A percentile compares a stretch with the other conserved stretches of the same genome.
phyloP scores from a whole-genome alignment of 1,140 invertebrate genomes.

The Holcopasites calliopsidis region DNA sequence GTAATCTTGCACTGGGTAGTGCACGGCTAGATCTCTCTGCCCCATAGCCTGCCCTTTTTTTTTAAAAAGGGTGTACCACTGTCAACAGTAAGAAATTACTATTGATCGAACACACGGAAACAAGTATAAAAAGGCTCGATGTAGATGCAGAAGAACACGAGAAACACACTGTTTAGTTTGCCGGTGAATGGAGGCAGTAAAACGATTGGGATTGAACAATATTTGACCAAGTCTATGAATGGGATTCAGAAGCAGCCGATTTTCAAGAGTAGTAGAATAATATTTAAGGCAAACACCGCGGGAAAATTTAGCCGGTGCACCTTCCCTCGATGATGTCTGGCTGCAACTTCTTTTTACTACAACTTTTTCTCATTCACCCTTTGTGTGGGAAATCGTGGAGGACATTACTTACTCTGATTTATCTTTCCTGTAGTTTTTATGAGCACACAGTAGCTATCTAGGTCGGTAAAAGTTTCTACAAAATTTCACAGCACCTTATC shows the following conservation, averaged over 20 bases:
- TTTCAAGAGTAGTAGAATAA: constrained; percentile 64
- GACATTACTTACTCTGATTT: constrained; percentile 21
- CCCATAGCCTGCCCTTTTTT: constrained; percentile 6
- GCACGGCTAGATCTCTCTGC: constrained; percentile 19
- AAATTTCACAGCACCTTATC: not conserved
- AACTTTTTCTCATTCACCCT: not conserved
- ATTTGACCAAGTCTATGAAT: constrained; percentile 63
- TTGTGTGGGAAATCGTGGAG: constrained; percentile 27
- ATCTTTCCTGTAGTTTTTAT: constrained; percentile 6
- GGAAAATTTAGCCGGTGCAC: constrained; percentile 40
- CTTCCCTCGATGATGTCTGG: constrained; percentile 19
- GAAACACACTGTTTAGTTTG: not conserved
- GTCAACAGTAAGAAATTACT: constrained; percentile 56
- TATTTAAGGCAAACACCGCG: constrained; percentile 66
- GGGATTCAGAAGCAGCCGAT: constrained; percentile 40
- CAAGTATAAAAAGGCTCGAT: constrained; percentile 42
- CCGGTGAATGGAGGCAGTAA: constrained; percentile 51
- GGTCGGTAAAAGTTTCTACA: not conserved
- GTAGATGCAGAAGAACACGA: constrained; percentile 17
- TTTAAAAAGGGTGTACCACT: constrained; percentile 59
- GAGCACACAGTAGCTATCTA: not conserved
- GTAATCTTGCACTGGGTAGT: constrained; percentile 58
- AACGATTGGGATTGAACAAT: constrained; percentile 68
- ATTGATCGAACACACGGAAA: constrained; percentile 54
- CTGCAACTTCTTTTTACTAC: constrained; percentile 26